phyloP scores from a whole-genome alignment of 2,888 invertebrate genomes.

The Euzophera pinguis region DNA sequence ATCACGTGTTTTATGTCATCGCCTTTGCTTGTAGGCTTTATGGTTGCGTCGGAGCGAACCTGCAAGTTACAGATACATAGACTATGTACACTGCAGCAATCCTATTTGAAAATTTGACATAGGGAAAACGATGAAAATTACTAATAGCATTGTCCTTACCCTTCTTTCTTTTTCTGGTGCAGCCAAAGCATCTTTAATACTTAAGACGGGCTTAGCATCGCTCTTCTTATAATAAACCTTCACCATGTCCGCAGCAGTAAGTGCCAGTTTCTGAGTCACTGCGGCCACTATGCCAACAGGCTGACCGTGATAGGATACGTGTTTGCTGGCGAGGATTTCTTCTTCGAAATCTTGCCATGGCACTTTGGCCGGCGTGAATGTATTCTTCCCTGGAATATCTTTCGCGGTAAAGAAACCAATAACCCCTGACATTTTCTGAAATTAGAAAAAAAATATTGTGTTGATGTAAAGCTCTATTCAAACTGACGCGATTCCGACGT shows the following conservation, averaged over 20 bases:
- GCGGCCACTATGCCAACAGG: constrained; percentile 88
- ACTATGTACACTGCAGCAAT: no score
- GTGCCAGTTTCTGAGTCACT: constrained; percentile 66
- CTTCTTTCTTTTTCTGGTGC: constrained; percentile 61
- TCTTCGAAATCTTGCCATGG: constrained; percentile 59
- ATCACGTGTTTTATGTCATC: constrained; percentile 69
- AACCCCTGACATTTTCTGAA: constrained; percentile 83
- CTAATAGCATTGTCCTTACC: no score
- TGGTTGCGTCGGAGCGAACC: constrained; percentile 51
- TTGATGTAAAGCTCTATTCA: neutral
- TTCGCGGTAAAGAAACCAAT: constrained; percentile 81
- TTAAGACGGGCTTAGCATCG: constrained; percentile 59
- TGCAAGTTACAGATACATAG: constrained; percentile 26
- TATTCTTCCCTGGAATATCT: constrained; percentile 86
- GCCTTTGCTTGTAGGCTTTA: constrained; percentile 53
- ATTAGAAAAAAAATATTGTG: constrained; percentile 1
- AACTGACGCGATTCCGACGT: no score
- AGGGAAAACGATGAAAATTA: no score
- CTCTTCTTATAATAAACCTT: constrained; percentile 77
- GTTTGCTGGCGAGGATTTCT: constrained; percentile 76
- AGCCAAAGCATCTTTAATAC: constrained; percentile 69
- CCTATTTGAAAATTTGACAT: no score
- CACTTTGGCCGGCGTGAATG: constrained; percentile 62
- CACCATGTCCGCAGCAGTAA: constrained; percentile 54
- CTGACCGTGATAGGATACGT: constrained; percentile 84